Base-by-base conservation (phyloP, 2,797 vertebrate species). In the Alouatta caraya region DNA sequence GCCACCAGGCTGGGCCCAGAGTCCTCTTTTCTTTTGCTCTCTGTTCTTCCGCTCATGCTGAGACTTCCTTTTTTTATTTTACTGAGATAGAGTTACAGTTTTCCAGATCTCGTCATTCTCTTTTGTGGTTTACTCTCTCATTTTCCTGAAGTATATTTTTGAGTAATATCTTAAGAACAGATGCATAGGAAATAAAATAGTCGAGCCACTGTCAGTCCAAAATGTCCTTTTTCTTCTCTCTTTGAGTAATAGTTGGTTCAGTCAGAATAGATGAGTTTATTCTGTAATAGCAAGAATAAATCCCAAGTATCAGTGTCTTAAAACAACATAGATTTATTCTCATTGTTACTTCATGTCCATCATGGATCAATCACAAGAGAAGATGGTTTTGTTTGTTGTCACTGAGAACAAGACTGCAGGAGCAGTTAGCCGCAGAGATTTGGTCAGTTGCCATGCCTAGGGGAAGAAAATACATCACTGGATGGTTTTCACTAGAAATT, bases 101-200 rank as follows among this genome's bases (percentile, higher is more conserved):
- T 88, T 19, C 21, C 17, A 67, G 39, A 70, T 17, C 8, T 15
- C 2, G 0, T 30, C 42, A 37, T 57, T 2, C 13, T 5, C 0
- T 48, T 93, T 90, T 86, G 88, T 46, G 37, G 0, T 83, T 90
- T 84, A 17, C 14, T 28, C 33, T 93, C 50, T 78, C n/a, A 37
- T 48, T 83, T 76, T 61, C n/a, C 30, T 88, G 4, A 19, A 72
- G 21, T 39, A n/a, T 2, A 17, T 57, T 81, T 90, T 55, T 22
- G 72, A 93, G 9, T 73, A 64, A 57, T 46, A 9, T 70, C 79
- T 83, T 57, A 67, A 88, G 33, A 64, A 44, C 21, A 79, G 55
- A 79, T 73, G 13, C 17, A 33, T 33, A 33, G 12, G 30, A 72
- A 8, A 70, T 6, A 59, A 97, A 91, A 84, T 75, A 80, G 76